Evolutionary conservation across 2,113 vertebrate genomes (phyloP).

Genomic region (Cynopterus brachyotis): DNA sequence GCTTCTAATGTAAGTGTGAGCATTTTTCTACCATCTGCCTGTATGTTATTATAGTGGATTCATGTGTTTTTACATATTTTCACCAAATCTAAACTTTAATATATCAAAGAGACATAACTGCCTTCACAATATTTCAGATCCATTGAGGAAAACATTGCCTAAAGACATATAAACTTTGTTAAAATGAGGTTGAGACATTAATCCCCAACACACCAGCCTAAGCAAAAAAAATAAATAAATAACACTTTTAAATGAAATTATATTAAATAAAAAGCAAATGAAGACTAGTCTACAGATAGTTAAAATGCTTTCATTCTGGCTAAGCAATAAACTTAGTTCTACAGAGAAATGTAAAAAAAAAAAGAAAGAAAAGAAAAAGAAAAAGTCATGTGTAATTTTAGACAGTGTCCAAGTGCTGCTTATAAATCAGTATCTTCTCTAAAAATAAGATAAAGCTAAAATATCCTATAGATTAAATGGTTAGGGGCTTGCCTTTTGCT

Average conservation of each 20-base stretch:
- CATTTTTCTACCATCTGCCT: constrained; percentile 31
- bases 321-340: not conserved
- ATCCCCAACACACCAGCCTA: not conserved
- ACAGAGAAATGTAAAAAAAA: not conserved
- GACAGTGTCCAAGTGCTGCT: not conserved
- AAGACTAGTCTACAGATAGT: not conserved
- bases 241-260: not conserved
- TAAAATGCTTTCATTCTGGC: not conserved
- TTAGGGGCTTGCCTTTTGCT: not conserved
- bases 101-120: constrained; percentile 3
- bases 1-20: not conserved
- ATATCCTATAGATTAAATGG: not conserved
- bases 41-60: constrained; percentile 2
- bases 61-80: constrained; percentile 39
- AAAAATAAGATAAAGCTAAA: not conserved
- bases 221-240: not conserved
- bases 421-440: not conserved
- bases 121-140: not conserved
- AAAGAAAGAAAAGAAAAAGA: not conserved
- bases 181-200: not conserved
- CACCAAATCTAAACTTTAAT: constrained; percentile 31
- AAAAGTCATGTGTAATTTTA: not conserved
- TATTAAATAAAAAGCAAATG: not conserved
- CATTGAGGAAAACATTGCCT: not conserved
- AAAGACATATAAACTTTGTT: not conserved